Conservation (phyloP, 2,113 vertebrate species). For the Thinocorus orbignyianus region DNA sequence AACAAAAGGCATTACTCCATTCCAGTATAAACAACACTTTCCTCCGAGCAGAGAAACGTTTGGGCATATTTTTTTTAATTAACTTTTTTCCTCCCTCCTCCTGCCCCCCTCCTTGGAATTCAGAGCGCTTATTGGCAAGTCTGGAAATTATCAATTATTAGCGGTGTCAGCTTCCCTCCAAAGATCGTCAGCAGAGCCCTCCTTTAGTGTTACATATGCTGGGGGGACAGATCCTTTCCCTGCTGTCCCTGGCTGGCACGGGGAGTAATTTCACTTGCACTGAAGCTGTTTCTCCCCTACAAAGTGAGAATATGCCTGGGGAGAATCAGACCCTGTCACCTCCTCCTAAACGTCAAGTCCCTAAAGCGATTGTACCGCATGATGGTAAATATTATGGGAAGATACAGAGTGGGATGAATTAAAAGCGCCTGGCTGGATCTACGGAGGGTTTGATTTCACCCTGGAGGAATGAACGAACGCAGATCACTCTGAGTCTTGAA, state of each 20-base stretch:
- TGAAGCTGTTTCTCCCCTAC: neutral
- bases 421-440: constrained; percentile 3
- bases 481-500: neutral
- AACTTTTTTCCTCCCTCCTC: constrained; percentile 29
- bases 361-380: neutral
- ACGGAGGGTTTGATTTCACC: constrained; percentile 25
- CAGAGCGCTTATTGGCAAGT: neutral
- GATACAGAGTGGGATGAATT: neutral
- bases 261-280: neutral
- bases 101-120: neutral
- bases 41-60: neutral
- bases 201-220: neutral
- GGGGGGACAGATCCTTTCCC: neutral
- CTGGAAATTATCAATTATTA: constrained; percentile 26
- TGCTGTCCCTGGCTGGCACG: neutral
- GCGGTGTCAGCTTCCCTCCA: neutral
- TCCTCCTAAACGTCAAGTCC: neutral
- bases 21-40: constrained; percentile 19
- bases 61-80: constrained; percentile 51
- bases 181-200: neutral
- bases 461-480: neutral
- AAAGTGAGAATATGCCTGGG: accelerated
- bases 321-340: neutral
- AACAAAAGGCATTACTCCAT: neutral
- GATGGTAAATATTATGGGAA: constrained; percentile 11